Evolutionary conservation across 1,140 invertebrate species (phyloP).

Genomic region (Eurosta solidaginis): DNA sequence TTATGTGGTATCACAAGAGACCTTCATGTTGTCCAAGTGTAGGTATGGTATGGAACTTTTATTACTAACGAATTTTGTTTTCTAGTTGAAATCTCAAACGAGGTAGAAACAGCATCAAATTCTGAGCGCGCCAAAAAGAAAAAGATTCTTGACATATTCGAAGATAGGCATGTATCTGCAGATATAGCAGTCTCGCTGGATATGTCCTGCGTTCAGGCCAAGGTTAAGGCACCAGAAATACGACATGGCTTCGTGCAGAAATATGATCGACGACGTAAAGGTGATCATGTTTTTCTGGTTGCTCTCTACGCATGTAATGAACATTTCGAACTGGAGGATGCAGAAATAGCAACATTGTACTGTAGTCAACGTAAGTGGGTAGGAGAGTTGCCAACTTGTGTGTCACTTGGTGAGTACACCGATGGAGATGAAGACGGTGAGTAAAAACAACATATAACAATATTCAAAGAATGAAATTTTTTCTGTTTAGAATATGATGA

Average conservation of each 20-base stretch:
- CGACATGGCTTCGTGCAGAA: conserved; percentile 45
- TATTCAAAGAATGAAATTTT: neutral
- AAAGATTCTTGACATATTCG: conserved; percentile 42
- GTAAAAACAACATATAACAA: neutral
- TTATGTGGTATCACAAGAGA: too few relatives aligned
- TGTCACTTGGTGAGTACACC: conserved; percentile 49
- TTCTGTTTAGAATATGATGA: conserved; percentile 35
- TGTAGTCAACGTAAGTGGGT: conserved; percentile 65
- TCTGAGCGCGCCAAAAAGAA: conserved; percentile 22
- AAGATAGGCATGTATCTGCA: conserved; percentile 41
- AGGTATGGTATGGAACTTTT: too few relatives aligned
- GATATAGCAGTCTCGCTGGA: conserved; percentile 44
- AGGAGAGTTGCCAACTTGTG: conserved; percentile 63
- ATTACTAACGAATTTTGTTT: neutral
- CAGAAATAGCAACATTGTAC: conserved; percentile 62
- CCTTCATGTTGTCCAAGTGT: too few relatives aligned
- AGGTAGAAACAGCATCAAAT: neutral
- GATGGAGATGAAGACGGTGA: conserved; percentile 37
- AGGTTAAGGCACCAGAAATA: conserved; percentile 48
- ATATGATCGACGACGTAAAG: conserved; percentile 48
- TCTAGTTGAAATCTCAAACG: conserved; percentile 18
- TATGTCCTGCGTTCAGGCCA: conserved; percentile 48
- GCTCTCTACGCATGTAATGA: conserved; percentile 64
- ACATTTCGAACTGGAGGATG: conserved; percentile 62
- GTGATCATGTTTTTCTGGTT: conserved; percentile 63